Evolutionary conservation across 2,113 vertebrate species (phyloP).

Genomic region (Grus americana): DNA sequence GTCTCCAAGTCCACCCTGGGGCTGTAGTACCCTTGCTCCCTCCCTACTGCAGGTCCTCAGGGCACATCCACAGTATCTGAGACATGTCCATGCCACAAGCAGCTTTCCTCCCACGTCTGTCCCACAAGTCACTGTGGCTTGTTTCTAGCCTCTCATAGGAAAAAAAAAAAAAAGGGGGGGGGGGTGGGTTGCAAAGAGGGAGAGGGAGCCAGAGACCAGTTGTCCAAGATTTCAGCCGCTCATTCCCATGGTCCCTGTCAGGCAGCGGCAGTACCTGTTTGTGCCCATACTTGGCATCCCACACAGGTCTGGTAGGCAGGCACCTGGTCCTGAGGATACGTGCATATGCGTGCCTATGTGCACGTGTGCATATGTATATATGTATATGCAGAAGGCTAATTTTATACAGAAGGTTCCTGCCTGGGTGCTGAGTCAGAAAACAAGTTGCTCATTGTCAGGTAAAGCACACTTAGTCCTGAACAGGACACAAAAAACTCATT

Average conservation of each 20-base stretch:
- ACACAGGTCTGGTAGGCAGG: not conserved
- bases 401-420: not conserved
- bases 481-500: not conserved
- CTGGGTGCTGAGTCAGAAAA: not conserved
- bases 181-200: not conserved
- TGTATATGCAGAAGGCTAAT: not conserved
- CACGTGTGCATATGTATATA: accelerated
- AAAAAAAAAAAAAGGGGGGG: not conserved
- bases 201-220: not conserved
- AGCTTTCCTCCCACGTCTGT: not conserved
- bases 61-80: not conserved
- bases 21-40: not conserved
- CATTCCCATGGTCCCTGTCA: not conserved
- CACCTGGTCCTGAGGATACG: not conserved
- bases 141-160: not conserved
- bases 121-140: not conserved
- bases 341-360: accelerated
- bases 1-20: not conserved
- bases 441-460: accelerated
- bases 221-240: not conserved
- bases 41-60: not conserved
- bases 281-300: not conserved
- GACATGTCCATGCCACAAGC: accelerated
- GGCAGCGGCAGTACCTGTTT: not conserved
- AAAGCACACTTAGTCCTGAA: not conserved